Percentiles rank a stretch among this genome's conserved stretches.
phyloP scores from a whole-genome alignment of 2,797 vertebrate genomes.

The Micrastur ruficollis region DNA sequence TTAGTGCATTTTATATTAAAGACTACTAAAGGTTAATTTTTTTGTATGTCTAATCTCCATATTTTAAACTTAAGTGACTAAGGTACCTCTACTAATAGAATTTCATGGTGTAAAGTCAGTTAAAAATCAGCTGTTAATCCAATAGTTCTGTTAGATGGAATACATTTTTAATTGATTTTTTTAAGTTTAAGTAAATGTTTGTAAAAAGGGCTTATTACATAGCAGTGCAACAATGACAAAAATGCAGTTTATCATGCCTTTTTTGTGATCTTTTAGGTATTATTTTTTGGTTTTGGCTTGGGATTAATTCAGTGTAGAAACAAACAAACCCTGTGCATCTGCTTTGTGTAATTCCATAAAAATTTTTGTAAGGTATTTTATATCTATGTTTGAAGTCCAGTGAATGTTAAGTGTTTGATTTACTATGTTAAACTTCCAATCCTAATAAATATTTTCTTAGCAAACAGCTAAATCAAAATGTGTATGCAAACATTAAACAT shows the following conservation, averaged over 20 bases:
- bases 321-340: constrained; percentile 55
- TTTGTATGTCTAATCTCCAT: constrained; percentile 74
- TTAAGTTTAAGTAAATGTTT: constrained; percentile 70
- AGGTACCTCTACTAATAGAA: constrained; percentile 74
- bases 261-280: constrained; percentile 56
- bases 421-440: constrained; percentile 69
- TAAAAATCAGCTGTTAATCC: constrained; percentile 75
- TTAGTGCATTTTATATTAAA: constrained; percentile 80
- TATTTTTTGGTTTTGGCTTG: constrained; percentile 55
- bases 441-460: constrained; percentile 76
- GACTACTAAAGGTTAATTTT: constrained; percentile 80
- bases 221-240: constrained; percentile 68
- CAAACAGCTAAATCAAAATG: constrained; percentile 55
- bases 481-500: constrained; percentile 21
- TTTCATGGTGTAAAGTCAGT: constrained; percentile 74
- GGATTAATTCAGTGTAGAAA: constrained; percentile 67
- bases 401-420: constrained; percentile 72
- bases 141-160: constrained; percentile 74
- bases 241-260: constrained; percentile 67
- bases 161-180: constrained; percentile 71
- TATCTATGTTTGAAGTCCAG: constrained; percentile 67
- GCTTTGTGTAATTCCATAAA: constrained; percentile 63
- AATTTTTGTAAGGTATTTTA: constrained; percentile 58
- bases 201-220: constrained; percentile 77
- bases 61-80: constrained; percentile 76